Base-by-base conservation (phyloP, 2,113 vertebrate species). In the Microcebus lehilahytsara region DNA sequence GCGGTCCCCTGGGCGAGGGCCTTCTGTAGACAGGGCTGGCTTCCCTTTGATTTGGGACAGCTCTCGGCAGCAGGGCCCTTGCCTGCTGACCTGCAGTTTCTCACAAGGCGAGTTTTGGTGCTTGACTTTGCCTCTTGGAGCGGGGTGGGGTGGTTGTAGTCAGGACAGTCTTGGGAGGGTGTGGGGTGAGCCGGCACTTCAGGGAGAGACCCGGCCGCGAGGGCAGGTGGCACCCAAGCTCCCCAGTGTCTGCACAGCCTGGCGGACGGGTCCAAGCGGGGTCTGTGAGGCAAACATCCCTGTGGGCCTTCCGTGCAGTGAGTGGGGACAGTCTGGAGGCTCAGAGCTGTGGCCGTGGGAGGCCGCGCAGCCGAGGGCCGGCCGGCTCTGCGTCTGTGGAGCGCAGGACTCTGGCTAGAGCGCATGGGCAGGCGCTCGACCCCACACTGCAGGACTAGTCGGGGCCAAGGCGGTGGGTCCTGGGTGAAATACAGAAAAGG, bases 141-240 rank as follows among this genome's bases (percentile, higher is more conserved):
- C 16, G 0, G 2, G 0, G 0, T 5, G 23, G 16, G 69, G 23
- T n/a, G 27, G 27, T 1, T 64, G n/a, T 16, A 1, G 16, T 34
- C 1, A 1, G 46, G 6, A 51, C 42, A 6, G 19, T 32, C 17
- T 49, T 22, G 17, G 56, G 56, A 58, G 56, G 20, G 56, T 4
- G 20, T 19, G 13, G 17, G 9, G 19, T 9, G 3, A 30, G 46
- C 25, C 0, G 32, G 16, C 4, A 5, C 30, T 53, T 72, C 6
- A 7, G 3, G n/a, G 22, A 14, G n/a, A 46, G 16, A n/a, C 7
- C 27, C 6, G 5, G 14, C 85, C 1, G 4, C 5, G 1, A 6
- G 19, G 91, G 25, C 12, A 37, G 17, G 49, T 9, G 4, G 66
- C 3, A 11, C 8, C 27, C 17, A 6, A 0, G 6, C 9, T 34